Conservation (phyloP, 2,797 vertebrate species). For the Anguilla megastoma region DNA sequence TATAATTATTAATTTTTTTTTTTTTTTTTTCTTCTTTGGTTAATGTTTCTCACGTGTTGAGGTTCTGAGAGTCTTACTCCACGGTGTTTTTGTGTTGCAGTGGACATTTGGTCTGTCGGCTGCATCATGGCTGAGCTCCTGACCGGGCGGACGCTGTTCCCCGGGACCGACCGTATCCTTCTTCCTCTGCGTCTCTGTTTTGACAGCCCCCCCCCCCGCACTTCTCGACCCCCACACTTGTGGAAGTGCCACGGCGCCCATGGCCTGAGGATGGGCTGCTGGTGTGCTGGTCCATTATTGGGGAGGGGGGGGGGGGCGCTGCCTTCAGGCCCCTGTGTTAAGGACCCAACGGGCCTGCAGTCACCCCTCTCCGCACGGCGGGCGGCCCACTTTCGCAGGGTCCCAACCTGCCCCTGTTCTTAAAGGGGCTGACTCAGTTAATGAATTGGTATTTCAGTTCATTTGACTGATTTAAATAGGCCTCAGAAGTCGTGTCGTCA, state of each 20-base stretch:
- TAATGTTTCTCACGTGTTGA: neutral
- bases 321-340: too few relatives aligned
- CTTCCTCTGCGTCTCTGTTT: constrained; percentile 3
- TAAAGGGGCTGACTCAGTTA: too few relatives aligned
- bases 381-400: too few relatives aligned
- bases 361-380: too few relatives aligned
- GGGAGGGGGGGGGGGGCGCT: too few relatives aligned
- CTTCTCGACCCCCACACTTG: neutral
- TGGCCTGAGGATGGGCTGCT: too few relatives aligned
- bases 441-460: too few relatives aligned
- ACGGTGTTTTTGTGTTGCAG: constrained; percentile 62
- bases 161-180: constrained; percentile 99
- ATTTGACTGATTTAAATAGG: too few relatives aligned
- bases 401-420: too few relatives aligned
- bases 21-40: neutral
- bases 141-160: constrained; percentile 94
- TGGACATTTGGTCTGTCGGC: constrained; percentile 99
- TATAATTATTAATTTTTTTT: neutral
- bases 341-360: too few relatives aligned
- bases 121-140: constrained; percentile 99
- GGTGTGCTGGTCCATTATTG: too few relatives aligned
- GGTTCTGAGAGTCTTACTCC: neutral
- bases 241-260: neutral
- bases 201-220: neutral
- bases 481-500: too few relatives aligned